phyloP scores from a whole-genome alignment of 2,888 invertebrate species.

The Cantharis lateralis region DNA sequence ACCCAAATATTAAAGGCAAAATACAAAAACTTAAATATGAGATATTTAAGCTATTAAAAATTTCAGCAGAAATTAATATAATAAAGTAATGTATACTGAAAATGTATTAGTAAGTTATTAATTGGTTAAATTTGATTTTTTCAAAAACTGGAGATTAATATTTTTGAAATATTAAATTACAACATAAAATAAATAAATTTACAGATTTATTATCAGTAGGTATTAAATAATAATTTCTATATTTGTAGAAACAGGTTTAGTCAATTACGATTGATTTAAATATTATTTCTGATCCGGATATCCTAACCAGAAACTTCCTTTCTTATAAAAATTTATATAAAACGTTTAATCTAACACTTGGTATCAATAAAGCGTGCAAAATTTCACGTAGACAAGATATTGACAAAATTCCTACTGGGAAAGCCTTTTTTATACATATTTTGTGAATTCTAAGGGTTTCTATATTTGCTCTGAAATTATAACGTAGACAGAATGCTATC shows the following conservation, averaged over 20 bases:
- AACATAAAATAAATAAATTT: too few relatives aligned
- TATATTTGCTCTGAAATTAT: background rate
- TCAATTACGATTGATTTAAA: background rate
- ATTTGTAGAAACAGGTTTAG: background rate
- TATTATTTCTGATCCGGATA: background rate
- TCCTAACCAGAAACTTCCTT: background rate
- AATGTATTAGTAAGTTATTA: too few relatives aligned
- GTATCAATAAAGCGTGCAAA: background rate
- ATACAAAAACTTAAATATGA: too few relatives aligned
- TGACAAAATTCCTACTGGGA: background rate
- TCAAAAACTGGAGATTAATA: too few relatives aligned
- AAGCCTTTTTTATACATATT: background rate
- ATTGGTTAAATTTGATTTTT: too few relatives aligned
- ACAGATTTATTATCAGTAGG: background rate
- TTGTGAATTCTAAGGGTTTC: background rate
- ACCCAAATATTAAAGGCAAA: too few relatives aligned
- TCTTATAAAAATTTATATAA: background rate
- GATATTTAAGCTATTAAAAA: too few relatives aligned
- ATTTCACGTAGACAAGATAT: background rate
- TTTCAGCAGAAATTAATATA: too few relatives aligned
- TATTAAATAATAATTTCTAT: background rate
- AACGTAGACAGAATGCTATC: background rate
- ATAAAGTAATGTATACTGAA: too few relatives aligned
- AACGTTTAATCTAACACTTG: background rate
- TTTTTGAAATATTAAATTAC: too few relatives aligned